Conservation (phyloP, 2,113 vertebrate genomes). For the Trachemys scripta region DNA sequence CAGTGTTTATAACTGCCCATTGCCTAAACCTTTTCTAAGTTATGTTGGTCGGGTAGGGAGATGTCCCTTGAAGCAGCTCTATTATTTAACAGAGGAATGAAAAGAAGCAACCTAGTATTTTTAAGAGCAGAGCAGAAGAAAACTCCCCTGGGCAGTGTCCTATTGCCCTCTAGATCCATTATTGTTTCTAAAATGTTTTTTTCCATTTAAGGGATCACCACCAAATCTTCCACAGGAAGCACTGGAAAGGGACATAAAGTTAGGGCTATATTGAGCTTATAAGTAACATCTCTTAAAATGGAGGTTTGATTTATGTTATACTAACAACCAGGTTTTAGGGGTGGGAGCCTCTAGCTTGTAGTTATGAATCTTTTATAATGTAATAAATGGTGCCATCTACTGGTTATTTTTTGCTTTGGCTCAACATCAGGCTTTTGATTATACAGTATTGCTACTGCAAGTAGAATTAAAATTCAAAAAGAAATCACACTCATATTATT, state of each 20-base stretch:
- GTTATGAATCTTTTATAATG: slow-evolving; percentile 54
- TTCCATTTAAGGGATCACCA: slow-evolving; percentile 69
- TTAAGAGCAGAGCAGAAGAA: slow-evolving; percentile 49
- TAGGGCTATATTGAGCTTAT: slow-evolving; percentile 39
- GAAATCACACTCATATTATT: slow-evolving; percentile 15
- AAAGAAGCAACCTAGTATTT: not conserved
- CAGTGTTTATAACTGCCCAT: slow-evolving; percentile 4
- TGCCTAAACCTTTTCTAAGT: slow-evolving; percentile 24
- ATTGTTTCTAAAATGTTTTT: slow-evolving; percentile 60
- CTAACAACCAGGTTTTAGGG: slow-evolving; percentile 56
- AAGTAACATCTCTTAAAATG: slow-evolving; percentile 67
- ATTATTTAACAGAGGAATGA: slow-evolving; percentile 41
- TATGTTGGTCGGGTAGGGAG: slow-evolving; percentile 30
- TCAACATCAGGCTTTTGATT: not conserved
- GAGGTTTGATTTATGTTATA: slow-evolving; percentile 53
- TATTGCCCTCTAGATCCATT: slow-evolving; percentile 64
- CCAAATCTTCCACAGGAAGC: slow-evolving; percentile 49
- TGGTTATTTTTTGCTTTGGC: slow-evolving; percentile 47
- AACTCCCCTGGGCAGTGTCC: slow-evolving; percentile 59
- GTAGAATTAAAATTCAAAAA: not conserved
- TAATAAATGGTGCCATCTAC: slow-evolving; percentile 82
- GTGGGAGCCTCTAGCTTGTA: not conserved
- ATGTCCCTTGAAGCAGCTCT: slow-evolving; percentile 31
- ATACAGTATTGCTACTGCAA: not conserved
- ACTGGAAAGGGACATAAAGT: slow-evolving; percentile 53